Evolutionary conservation across 2,113 vertebrate species (phyloP).

Genomic region (Pedetes capensis): DNA sequence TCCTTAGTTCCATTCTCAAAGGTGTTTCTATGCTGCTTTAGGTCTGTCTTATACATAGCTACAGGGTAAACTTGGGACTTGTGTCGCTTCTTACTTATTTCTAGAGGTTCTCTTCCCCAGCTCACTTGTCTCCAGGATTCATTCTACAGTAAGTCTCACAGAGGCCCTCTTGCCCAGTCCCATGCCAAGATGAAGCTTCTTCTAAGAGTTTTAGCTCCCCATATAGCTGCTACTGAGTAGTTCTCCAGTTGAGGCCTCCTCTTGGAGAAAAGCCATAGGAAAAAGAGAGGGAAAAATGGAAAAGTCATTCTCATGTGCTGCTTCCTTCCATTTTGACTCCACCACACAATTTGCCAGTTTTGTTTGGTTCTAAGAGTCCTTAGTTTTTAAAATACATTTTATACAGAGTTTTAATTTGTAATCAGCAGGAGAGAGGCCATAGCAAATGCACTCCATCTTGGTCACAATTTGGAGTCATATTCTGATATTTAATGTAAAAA

Average conservation of each 20-base stretch:
- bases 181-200: not conserved
- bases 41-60: not conserved
- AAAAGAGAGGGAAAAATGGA: not conserved
- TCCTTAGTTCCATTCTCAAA: not conserved
- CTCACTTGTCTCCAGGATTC: not conserved
- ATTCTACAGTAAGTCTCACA: not conserved
- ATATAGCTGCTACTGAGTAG: not conserved
- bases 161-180: not conserved
- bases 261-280: not conserved
- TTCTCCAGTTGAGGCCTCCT: not conserved
- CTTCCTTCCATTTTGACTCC: conserved; percentile 45
- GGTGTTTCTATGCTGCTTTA: not conserved
- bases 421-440: not conserved
- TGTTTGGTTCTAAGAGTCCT: not conserved
- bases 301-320: not conserved
- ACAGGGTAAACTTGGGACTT: not conserved
- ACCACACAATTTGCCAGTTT: not conserved
- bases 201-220: not conserved
- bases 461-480: not conserved
- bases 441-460: not conserved
- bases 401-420: not conserved
- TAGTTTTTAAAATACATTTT: not conserved
- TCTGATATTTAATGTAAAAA: conserved; percentile 34
- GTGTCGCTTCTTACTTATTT: not conserved
- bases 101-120: not conserved